Evolutionary conservation across 2,113 vertebrate genomes (phyloP).

Genomic region (Trogon melanurus): DNA sequence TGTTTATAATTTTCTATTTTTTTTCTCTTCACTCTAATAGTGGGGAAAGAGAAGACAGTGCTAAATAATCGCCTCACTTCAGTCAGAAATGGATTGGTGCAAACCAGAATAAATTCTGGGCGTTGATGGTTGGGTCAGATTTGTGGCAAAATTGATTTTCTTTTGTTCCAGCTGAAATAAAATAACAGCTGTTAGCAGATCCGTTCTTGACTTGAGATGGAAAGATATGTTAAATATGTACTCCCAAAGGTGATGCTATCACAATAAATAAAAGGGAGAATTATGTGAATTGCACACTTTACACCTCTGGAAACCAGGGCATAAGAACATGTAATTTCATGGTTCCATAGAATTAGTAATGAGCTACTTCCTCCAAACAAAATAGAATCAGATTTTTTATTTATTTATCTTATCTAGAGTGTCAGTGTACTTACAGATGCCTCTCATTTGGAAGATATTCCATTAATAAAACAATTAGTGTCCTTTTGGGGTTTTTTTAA

Average conservation of each 20-base stretch:
- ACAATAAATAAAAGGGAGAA: neutral
- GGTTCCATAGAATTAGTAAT: neutral
- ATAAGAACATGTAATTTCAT: neutral
- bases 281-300: neutral
- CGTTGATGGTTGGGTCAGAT: neutral
- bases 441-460: neutral
- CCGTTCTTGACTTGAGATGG: neutral
- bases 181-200: neutral
- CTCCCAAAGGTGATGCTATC: neutral
- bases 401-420: neutral
- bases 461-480: neutral
- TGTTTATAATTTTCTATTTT: neutral
- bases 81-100: neutral
- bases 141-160: neutral
- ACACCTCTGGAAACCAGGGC: neutral
- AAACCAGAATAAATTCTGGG: neutral
- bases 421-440: neutral
- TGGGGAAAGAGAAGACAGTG: neutral
- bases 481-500: neutral
- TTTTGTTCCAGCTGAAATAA: slow-evolving; percentile 21
- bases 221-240: neutral
- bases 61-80: neutral
- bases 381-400: neutral
- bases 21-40: neutral
- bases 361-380: neutral